Percentiles rank a stretch among this genome's conserved stretches.
Conservation (phyloP, 2,113 vertebrate genomes). For the Myrmophylax atrothorax region DNA sequence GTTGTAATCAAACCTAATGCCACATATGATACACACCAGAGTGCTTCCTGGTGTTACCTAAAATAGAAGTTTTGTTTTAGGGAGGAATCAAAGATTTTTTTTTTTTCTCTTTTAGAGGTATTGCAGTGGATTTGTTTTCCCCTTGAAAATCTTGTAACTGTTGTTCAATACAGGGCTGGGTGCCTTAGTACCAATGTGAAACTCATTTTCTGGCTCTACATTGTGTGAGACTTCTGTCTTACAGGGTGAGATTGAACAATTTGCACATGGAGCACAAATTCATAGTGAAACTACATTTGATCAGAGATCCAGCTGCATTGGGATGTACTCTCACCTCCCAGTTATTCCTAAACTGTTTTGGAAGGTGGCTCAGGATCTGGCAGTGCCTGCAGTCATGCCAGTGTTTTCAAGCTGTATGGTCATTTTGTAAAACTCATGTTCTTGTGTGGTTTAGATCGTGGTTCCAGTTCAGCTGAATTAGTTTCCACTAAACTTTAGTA, state of each 20-base stretch:
- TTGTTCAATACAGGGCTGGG: neutral
- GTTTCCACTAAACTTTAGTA: neutral
- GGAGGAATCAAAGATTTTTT: neutral
- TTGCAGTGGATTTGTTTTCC: neutral
- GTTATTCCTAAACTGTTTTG: neutral
- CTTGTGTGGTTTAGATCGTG: neutral
- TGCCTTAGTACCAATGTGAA: neutral
- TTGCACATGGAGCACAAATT: neutral
- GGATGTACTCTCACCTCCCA: neutral
- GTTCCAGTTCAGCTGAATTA: neutral
- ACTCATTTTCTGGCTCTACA: neutral
- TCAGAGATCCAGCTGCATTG: neutral
- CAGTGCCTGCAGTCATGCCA: neutral
- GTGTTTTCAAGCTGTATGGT: neutral
- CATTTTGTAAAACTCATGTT: neutral
- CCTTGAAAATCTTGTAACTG: neutral
- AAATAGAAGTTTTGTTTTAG: neutral
- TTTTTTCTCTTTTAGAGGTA: neutral
- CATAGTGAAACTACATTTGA: neutral
- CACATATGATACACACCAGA: neutral
- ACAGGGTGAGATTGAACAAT: neutral
- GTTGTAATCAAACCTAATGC: neutral
- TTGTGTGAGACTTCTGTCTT: neutral
- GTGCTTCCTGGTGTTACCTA: neutral
- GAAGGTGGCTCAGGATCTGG: neutral